Evolutionary conservation across 2,797 vertebrate genomes (phyloP).

Genomic region (Rhinogobio ventralis): DNA sequence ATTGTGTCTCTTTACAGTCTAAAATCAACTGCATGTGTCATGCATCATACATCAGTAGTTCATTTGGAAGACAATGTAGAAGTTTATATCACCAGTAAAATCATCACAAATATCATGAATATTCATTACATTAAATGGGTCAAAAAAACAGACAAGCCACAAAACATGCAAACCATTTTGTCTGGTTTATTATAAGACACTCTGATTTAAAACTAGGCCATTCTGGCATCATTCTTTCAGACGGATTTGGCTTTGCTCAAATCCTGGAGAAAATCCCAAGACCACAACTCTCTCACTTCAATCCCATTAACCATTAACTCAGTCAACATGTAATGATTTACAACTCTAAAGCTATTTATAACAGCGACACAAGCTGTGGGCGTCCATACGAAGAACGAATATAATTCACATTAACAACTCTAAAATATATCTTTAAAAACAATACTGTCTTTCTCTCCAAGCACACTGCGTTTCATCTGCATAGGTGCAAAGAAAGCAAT

Average conservation of each 20-base stretch:
- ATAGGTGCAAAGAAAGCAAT: neutral
- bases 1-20: no score
- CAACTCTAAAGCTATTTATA: conserved; percentile 32
- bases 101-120: neutral
- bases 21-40: no score
- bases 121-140: neutral
- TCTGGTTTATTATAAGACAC: neutral
- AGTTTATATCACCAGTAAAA: neutral
- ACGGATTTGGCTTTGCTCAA: conserved; percentile 14
- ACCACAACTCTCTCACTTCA: conserved; percentile 14
- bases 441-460: no score
- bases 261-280: conserved; percentile 36
- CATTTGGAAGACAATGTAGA: no score
- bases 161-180: neutral
- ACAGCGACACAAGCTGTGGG: neutral
- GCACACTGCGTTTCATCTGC: neutral
- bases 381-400: no score
- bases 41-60: no score
- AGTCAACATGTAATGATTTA: conserved; percentile 48
- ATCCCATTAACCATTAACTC: conserved; percentile 48
- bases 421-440: neutral
- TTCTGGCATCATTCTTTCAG: neutral
- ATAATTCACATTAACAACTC: no score
- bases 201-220: neutral
- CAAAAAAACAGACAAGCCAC: no score